Base-by-base conservation (phyloP, 2,113 vertebrate species). In the Pogona vitticeps region DNA sequence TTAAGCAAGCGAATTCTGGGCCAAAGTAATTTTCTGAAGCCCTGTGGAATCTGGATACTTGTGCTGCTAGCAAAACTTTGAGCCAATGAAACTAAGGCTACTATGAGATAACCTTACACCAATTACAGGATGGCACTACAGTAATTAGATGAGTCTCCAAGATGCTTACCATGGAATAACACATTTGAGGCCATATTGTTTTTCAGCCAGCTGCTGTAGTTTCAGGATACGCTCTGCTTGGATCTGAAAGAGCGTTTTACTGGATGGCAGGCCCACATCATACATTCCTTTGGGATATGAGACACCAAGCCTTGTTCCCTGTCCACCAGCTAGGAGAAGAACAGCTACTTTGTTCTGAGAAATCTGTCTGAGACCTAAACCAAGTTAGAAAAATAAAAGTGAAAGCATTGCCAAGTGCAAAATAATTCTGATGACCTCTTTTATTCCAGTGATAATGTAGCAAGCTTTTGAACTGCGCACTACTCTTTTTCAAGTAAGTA, bases 241-340 rank as follows among this genome's bases (percentile, higher is more conserved):
- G 83, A 99, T 98, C 94, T 99, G 98, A 95, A 99, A 99, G 87
- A 99, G 98, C n/a, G 98, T 98, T 96, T 99, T 99, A 93, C 95
- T 98, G 65, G 98, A 99, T 1, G 98, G 98, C 92, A 99, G 95
- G 58, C 97, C 97, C n/a, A 99, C 98, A 82, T 99, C 97, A 83
- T 98, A 99, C 98, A 99, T 99, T 91, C 98, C 98, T 95, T 99
- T 99, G 58, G 98, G 98, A 94, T 98, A 98, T 3, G 97, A 92
- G 85, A 99, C 98, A 21, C 98, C 98, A 56, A 99, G 96, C 80
- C 98, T 96, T 67, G 98, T 99, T 6, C 98, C 98, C 92, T 99
- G 98, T 58, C 98, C 98, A 17, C 98, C 98, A 42, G 98, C 98
- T 89, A 99, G 91, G 70, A 99, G 97, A 80, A 99, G 95, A 67